phyloP scores from a whole-genome alignment of 2,797 vertebrate species.

The Phoeniculus purpureus region DNA sequence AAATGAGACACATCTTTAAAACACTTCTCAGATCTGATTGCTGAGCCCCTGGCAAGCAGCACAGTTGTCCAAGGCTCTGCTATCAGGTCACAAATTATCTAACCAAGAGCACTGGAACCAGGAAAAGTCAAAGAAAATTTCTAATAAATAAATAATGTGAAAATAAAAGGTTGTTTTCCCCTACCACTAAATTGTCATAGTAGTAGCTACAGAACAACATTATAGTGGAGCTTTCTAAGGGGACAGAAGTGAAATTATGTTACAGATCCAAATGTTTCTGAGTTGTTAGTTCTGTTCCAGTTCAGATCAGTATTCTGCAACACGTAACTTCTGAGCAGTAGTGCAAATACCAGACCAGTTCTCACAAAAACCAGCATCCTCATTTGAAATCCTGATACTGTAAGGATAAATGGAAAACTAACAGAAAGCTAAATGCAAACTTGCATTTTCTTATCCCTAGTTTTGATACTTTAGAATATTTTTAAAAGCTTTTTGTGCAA shows the following conservation, averaged over 20 bases:
- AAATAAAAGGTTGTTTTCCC: constrained; percentile 2
- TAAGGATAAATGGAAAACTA: neutral
- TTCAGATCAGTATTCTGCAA: neutral
- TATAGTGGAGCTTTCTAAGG: neutral
- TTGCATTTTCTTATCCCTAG: neutral
- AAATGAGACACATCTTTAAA: neutral
- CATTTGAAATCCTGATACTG: neutral
- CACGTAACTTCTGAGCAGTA: neutral
- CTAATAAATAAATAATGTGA: neutral
- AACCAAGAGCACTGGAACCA: neutral
- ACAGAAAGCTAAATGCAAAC: neutral
- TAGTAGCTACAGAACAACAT: neutral
- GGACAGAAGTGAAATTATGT: neutral
- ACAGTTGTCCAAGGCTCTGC: neutral
- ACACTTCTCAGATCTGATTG: neutral
- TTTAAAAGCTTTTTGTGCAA: neutral
- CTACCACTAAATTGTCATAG: neutral
- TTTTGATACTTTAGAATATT: neutral
- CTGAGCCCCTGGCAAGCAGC: constrained; percentile 5
- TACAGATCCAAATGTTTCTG: neutral
- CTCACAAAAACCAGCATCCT: neutral
- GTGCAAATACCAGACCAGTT: neutral
- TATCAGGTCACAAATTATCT: constrained; percentile 23
- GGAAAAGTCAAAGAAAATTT: neutral
- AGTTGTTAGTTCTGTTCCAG: neutral